phyloP scores from a whole-genome alignment of 2,888 invertebrate genomes.

The Ormyrus thymus region DNA sequence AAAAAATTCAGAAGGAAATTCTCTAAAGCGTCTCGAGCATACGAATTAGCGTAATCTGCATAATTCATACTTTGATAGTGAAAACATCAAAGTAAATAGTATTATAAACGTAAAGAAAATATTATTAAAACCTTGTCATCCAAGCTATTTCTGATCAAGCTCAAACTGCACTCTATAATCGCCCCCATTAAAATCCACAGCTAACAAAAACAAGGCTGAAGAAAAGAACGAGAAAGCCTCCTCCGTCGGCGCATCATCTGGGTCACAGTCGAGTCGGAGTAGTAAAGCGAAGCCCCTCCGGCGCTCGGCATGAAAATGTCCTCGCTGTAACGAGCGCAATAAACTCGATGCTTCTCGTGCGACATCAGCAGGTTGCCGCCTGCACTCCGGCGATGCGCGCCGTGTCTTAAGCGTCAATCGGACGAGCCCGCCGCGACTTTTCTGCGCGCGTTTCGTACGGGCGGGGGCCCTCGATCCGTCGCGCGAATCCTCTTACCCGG shows the following conservation, averaged over 20 bases:
- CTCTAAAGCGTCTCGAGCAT: too few species aligned
- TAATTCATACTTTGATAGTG: too few species aligned
- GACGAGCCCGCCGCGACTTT: background rate
- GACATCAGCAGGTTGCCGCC: background rate
- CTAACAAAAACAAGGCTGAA: background rate
- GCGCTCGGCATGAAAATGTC: background rate
- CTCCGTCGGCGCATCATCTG: background rate
- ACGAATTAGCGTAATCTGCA: too few species aligned
- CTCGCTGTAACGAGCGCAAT: conserved; percentile 17
- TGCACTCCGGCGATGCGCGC: background rate
- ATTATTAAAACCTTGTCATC: background rate
- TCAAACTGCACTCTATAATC: background rate
- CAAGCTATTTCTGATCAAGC: background rate
- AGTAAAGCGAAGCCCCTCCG: too few species aligned
- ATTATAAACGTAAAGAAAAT: background rate
- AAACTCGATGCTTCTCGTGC: background rate
- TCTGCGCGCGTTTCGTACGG: background rate
- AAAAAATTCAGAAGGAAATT: too few species aligned
- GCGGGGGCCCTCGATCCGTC: background rate
- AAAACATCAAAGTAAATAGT: too few species aligned
- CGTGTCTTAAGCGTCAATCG: conserved; percentile 7
- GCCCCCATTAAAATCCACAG: background rate
- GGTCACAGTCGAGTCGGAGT: background rate
- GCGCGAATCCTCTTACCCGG: background rate
- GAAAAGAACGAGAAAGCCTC: background rate